phyloP scores from a whole-genome alignment of 2,797 vertebrate species.

The Phrynocephalus forsythii region DNA sequence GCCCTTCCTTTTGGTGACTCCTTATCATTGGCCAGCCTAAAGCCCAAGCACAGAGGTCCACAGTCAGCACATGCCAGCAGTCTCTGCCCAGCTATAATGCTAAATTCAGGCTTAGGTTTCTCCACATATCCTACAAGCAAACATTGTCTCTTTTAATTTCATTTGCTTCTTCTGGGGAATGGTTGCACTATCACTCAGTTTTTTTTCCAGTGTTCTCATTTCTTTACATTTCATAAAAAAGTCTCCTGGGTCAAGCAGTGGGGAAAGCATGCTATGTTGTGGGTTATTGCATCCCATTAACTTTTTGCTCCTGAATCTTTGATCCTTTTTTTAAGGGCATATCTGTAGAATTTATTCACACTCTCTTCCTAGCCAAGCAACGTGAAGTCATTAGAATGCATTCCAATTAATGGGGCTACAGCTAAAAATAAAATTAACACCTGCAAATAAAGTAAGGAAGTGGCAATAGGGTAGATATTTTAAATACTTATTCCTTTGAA shows the following conservation, averaged over 20 bases:
- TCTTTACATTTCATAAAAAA: not conserved
- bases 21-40: too few relatives aligned
- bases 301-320: slow-evolving; percentile 35
- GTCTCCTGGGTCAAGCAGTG: not conserved
- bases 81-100: not conserved
- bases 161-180: not conserved
- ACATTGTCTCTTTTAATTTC: not conserved
- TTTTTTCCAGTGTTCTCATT: not conserved
- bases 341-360: slow-evolving; percentile 58
- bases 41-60: not conserved
- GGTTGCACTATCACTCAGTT: not conserved
- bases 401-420: slow-evolving; percentile 62
- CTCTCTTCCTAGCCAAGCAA: slow-evolving; percentile 45
- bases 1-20: too few relatives aligned
- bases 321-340: slow-evolving; percentile 24
- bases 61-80: not conserved
- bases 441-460: slow-evolving; percentile 56
- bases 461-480: slow-evolving; percentile 38
- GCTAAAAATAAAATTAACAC: slow-evolving; percentile 50
- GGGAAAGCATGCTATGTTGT: not conserved
- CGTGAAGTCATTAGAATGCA: slow-evolving; percentile 68
- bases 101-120: not conserved
- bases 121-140: not conserved
- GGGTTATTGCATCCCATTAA: slow-evolving; percentile 11
- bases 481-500: slow-evolving; percentile 23